Evolutionary conservation across 2,888 invertebrate genomes (phyloP), one percentile per base, ranked within the genome.

Genomic region (Chelonus formosanus): DNA sequence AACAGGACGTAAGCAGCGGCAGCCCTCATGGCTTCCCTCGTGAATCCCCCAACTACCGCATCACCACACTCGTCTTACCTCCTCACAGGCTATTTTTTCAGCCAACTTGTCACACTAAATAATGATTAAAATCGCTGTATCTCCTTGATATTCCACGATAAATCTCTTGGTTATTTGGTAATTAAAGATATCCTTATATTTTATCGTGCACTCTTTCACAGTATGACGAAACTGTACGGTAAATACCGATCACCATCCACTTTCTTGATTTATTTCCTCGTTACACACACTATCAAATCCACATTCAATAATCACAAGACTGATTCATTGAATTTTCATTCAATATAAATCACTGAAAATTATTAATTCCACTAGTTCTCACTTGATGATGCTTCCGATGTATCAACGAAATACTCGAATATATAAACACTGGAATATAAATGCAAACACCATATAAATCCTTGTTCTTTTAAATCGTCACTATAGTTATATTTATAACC

Each of bases 11-110:
- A 84, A 80, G 83, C 81, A 81, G 80, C 81, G 80, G 82, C 82
- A 82, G 84, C 82, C 84, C 84, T 84, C 84, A 84, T 84, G 84
- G 82, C 84, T 83, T 80, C 84, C 83, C 80, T 81, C 80, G 79
- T 79, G 79, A 77, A 81, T 79, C 79, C 81, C 78, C 76, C 81
- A 77, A 84, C 84, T 84, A 84, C 84, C 84, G 83, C 84, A 84
- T 84, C 82, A 84, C 83, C 80, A 79, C 79, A 80, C 78, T 78
- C 74, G 75, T 77, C 77, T 76, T 73, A 76, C 65, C 74, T 73
- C 72, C 68, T 66, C 71, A 65, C 72, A 60, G 65, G 57, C 62
- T 35, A 45, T 55, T 44, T 58, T 56, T 31, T 57, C 44, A 57
- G 43, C 32, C 44, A 43, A 10, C 32, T 57, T 36, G 43, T 44